Conservation (phyloP, 2,888 invertebrate species). For the Oscheius sp. region DNA sequence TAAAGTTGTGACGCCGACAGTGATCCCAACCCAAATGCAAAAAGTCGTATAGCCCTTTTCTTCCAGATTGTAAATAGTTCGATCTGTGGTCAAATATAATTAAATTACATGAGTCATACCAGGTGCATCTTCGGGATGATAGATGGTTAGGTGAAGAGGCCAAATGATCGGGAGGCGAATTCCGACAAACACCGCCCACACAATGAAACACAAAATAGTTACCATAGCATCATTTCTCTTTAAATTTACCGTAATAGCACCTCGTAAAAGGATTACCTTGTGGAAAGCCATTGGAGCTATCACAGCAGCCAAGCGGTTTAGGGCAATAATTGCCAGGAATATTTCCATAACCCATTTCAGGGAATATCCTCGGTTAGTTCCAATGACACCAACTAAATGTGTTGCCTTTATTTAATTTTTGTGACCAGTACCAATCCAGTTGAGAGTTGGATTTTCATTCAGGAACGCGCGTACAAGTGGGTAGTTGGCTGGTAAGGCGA, state of each 20-base stretch:
- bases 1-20: not conserved
- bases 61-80: not conserved
- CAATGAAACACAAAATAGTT: not conserved
- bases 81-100: not conserved
- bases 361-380: not conserved
- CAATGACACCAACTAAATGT: not conserved
- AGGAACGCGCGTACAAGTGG: constrained; percentile 2
- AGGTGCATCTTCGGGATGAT: not conserved
- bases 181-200: constrained; percentile 9
- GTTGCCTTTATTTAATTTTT: not conserved
- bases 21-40: constrained; percentile 1
- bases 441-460: not conserved
- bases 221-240: constrained; percentile 8
- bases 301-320: constrained; percentile 1
- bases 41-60: not conserved
- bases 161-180: constrained; percentile 20
- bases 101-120: not conserved
- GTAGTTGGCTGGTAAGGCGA: not conserved
- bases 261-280: not conserved
- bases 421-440: constrained; percentile 8
- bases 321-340: not conserved
- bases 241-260: not conserved
- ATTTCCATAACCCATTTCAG: constrained; percentile 18
- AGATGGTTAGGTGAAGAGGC: constrained; percentile 1
- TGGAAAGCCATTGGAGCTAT: not conserved